Conservation (phyloP, 2,113 vertebrate species). For the Synodontis membranacea region DNA sequence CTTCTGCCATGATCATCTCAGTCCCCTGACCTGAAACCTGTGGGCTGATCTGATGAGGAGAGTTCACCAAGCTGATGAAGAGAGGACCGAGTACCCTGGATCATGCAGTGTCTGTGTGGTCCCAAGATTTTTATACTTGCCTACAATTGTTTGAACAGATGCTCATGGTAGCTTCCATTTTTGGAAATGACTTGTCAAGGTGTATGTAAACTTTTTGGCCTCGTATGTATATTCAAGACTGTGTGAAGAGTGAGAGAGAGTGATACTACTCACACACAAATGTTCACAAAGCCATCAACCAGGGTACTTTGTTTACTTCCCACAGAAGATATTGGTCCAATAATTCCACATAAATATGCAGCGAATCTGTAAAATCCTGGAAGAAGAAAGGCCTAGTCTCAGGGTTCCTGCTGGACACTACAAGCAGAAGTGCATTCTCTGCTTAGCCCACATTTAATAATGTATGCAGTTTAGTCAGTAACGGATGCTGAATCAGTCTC, state of each 20-base stretch:
- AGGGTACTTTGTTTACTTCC: not conserved
- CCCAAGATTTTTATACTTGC: slow-evolving; percentile 4
- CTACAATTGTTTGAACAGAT: not conserved
- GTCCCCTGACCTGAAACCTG: no score
- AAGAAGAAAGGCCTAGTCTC: slow-evolving; percentile 11
- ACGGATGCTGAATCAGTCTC: not conserved
- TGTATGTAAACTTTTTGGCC: not conserved
- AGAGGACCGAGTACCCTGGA: no score
- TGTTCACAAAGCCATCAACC: no score
- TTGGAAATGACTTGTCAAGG: not conserved
- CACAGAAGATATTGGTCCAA: not conserved
- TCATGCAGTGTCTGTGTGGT: no score
- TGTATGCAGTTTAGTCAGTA: not conserved
- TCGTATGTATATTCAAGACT: not conserved
- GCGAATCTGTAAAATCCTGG: not conserved
- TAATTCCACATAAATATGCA: not conserved
- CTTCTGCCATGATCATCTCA: no score
- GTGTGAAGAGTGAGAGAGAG: not conserved
- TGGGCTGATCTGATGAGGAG: no score
- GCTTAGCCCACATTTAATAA: not conserved
- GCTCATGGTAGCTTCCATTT: not conserved
- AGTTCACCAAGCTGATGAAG: no score
- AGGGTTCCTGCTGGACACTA: slow-evolving; percentile 5
- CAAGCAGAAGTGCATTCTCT: not conserved
- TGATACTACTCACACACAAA: no score